Conservation (phyloP, 2,113 vertebrate genomes). For the Gobio gobio region DNA sequence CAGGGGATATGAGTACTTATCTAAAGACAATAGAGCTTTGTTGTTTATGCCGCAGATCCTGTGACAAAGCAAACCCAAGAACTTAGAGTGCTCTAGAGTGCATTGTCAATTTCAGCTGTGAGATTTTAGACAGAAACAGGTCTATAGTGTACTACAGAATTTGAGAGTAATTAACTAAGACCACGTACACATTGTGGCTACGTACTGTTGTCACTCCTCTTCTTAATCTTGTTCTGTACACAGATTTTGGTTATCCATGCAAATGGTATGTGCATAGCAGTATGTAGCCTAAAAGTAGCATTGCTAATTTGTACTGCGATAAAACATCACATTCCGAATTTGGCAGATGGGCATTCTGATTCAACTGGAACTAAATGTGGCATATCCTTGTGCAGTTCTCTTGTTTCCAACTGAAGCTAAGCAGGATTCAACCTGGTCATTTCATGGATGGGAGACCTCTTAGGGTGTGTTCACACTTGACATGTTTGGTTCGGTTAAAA, state of each 20-base stretch:
- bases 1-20: constrained; percentile 19
- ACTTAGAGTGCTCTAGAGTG: background rate
- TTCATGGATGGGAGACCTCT: no score
- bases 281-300: background rate
- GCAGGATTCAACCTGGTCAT: no score
- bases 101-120: background rate
- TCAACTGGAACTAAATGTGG: background rate
- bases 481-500: no score
- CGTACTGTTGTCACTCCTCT: background rate
- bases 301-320: background rate
- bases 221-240: background rate
- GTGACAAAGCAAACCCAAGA: background rate
- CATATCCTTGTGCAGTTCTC: no score
- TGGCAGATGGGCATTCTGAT: background rate
- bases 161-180: background rate
- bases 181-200: background rate
- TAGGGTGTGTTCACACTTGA: no score
- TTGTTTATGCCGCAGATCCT: constrained; percentile 7
- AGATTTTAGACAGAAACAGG: background rate
- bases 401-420: no score
- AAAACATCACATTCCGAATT: background rate
- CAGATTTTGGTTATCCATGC: background rate
- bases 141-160: background rate
- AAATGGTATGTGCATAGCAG: background rate
- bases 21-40: background rate